Conservation (phyloP, 2,113 vertebrate species). For the Melanerpes aurifrons region DNA sequence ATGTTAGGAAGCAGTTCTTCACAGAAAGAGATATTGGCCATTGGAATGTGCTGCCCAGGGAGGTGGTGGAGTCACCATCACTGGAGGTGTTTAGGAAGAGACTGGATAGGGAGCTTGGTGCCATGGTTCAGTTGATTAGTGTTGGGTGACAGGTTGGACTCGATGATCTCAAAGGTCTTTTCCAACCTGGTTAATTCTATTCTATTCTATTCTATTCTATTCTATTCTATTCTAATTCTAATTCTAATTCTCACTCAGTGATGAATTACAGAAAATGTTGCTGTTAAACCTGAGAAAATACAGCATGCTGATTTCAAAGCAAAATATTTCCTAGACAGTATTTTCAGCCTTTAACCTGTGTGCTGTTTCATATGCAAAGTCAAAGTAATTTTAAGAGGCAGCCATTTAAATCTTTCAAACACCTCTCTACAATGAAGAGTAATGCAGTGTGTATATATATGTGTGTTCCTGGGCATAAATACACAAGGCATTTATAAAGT, state of each 20-base stretch:
- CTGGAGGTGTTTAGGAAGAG: too few relatives aligned
- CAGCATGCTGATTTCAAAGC: not conserved
- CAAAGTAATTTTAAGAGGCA: not conserved
- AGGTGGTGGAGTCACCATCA: too few relatives aligned
- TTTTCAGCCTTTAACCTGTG: not conserved
- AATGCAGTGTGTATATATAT: not conserved
- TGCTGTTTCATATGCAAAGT: not conserved
- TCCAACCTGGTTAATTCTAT: too few relatives aligned
- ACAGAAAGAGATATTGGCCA: too few relatives aligned
- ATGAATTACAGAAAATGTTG: not conserved
- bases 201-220: too few relatives aligned
- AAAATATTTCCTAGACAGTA: not conserved
- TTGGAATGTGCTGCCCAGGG: too few relatives aligned
- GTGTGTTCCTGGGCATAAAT: not conserved
- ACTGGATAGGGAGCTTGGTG: too few relatives aligned
- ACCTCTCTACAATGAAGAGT: accelerated
- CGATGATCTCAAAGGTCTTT: too few relatives aligned
- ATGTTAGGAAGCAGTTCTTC: too few relatives aligned
- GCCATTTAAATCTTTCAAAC: not conserved
- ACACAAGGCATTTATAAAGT: not conserved
- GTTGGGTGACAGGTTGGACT: too few relatives aligned
- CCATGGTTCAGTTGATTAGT: too few relatives aligned
- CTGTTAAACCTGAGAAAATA: not conserved
- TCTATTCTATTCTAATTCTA: too few relatives aligned
- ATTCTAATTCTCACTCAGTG: not conserved